phyloP scores from a whole-genome alignment of 2,797 vertebrate genomes.

The Microcaecilia unicolor region DNA sequence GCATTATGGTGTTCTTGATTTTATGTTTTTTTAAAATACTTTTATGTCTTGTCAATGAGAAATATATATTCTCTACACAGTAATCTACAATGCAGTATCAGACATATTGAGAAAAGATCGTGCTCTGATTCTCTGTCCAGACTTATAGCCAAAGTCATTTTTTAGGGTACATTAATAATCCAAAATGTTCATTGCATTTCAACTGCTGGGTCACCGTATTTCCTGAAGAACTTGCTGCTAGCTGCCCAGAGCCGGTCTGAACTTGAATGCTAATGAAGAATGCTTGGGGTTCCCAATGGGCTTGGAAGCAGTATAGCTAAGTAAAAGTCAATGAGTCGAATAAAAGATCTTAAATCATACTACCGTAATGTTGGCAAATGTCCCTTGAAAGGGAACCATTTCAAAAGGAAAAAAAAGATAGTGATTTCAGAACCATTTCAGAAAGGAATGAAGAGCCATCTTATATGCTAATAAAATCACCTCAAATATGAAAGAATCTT shows the following conservation, averaged over 20 bases:
- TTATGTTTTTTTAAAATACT: rapidly evolving
- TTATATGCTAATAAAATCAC: constrained; percentile 28
- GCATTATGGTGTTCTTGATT: too few relatives aligned
- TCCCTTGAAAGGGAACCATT: constrained; percentile 41
- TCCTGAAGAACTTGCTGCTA: constrained; percentile 18
- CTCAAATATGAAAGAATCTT: constrained; percentile 34
- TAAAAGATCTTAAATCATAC: constrained; percentile 45
- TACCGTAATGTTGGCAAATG: constrained; percentile 34
- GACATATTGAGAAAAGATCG: rapidly evolving
- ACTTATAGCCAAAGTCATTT: background rate
- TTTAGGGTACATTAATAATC: constrained; percentile 16
- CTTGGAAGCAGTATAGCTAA: constrained; percentile 39
- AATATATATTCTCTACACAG: too few relatives aligned
- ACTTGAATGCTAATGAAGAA: constrained; percentile 20
- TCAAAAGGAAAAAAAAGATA: background rate
- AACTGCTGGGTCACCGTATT: background rate
- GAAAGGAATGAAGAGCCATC: constrained; percentile 17
- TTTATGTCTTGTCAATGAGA: too few relatives aligned
- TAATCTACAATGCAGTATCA: rapidly evolving
- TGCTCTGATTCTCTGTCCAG: background rate
- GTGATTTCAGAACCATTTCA: constrained; percentile 29
- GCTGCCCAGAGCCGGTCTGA: constrained; percentile 22
- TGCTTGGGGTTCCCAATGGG: constrained; percentile 28
- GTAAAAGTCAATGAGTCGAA: constrained; percentile 39
- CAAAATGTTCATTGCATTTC: constrained; percentile 11